These are phyloP conservation scores for Drosophila kanekoi DNA, from an alignment of 2,888 invertebrate species.

Conservation along the genomic window DNA sequence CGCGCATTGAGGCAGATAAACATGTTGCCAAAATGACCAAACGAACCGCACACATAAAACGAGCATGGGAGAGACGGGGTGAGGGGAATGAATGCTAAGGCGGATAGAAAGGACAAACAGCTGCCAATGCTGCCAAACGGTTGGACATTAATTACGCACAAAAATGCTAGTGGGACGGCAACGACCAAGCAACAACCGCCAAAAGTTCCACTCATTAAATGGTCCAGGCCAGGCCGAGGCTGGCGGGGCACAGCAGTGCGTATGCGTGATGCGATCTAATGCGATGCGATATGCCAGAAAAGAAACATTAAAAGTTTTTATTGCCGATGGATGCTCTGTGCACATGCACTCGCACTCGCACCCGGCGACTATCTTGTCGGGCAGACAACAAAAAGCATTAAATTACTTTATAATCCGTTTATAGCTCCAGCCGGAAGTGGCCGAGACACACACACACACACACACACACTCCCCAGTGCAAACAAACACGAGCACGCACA, in stretches of 20 bases:
- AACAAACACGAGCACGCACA: constrained; percentile 4
- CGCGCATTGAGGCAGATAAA: constrained; percentile 67
- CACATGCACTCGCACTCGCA: constrained; percentile 1
- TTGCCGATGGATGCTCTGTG: constrained; percentile 44
- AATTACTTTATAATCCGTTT: constrained; percentile 82
- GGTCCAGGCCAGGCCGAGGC: constrained; percentile 9
- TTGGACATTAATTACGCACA: constrained; percentile 65
- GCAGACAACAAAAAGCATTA: constrained; percentile 78
- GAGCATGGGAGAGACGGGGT: no score
- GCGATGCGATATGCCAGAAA: constrained; percentile 55
- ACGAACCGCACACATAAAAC: neutral
- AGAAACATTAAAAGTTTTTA: constrained; percentile 77
- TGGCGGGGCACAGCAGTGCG: constrained; percentile 51
- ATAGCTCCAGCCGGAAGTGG: constrained; percentile 74
- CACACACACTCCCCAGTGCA: constrained; percentile 9
- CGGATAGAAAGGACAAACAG: constrained; percentile 31
- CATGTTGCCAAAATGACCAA: constrained; percentile 72
- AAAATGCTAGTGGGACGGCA: constrained; percentile 29
- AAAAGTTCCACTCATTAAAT: constrained; percentile 64
- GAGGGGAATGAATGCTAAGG: no score
- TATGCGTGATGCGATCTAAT: constrained; percentile 69
- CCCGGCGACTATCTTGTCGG: constrained; percentile 44
- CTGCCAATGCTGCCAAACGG: constrained; percentile 50
- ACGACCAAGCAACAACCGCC: constrained; percentile 15
- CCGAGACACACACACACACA: constrained; percentile 61